phyloP scores from a whole-genome alignment of 2,113 vertebrate genomes.

The Rhinolophus ferrumequinum region DNA sequence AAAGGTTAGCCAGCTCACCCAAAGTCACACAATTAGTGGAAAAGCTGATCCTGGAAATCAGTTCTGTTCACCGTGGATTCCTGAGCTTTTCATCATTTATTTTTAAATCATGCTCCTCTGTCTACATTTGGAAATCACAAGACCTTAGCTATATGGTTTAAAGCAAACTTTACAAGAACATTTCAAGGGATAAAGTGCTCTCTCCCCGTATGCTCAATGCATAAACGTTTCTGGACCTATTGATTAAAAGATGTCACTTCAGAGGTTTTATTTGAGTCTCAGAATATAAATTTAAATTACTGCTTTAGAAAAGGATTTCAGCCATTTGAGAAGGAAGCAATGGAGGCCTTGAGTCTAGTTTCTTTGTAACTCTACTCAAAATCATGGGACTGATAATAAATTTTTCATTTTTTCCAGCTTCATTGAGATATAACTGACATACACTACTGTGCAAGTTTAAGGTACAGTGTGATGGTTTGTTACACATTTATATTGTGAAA shows the following conservation, averaged over 20 bases:
- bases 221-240: background rate
- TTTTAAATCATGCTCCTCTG: constrained; percentile 15
- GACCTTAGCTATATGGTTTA: background rate
- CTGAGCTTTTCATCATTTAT: background rate
- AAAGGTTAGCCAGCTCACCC: background rate
- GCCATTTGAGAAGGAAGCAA: background rate
- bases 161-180: background rate
- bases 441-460: background rate
- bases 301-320: background rate
- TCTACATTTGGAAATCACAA: constrained; percentile 31
- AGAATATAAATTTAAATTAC: constrained; percentile 26
- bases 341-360: background rate
- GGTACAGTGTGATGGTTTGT: background rate
- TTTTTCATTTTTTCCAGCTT: background rate
- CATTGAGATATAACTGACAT: background rate
- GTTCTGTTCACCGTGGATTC: background rate
- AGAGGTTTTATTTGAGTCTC: background rate
- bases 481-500: background rate
- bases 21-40: background rate
- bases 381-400: background rate
- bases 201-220: no score
- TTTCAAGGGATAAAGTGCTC: background rate
- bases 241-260: background rate
- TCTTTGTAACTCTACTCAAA: constrained; percentile 29
- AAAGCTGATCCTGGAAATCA: constrained; percentile 11